A percentile compares a stretch with the other conserved stretches of the same genome.
These are phyloP conservation scores for Chondrilla cf. caribensis DNA, from an alignment of 37 sponge, comb jelly and placozoan genomes.

Conservation along the genomic window DNA sequence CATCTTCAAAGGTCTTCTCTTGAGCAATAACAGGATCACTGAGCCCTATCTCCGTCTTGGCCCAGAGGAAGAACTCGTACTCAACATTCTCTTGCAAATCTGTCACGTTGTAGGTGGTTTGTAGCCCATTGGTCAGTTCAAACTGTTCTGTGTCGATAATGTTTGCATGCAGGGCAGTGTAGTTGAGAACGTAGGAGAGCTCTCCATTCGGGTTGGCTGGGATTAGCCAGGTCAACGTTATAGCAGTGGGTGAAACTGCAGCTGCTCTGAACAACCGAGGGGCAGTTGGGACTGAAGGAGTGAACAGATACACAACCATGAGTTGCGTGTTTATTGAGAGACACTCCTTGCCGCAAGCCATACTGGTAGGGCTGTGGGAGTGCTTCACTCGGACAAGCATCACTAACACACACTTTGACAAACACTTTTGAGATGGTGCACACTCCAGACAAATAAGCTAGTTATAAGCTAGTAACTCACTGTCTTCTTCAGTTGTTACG, in stretches of 20 bases:
- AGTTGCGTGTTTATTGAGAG: too few species aligned
- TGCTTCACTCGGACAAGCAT: not conserved
- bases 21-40: not conserved
- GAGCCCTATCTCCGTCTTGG: not conserved
- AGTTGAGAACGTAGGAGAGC: not conserved
- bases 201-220: conserved; percentile 3
- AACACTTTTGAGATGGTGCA: too few species aligned
- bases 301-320: not conserved
- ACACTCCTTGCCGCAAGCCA: too few species aligned
- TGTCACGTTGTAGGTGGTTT: not conserved
- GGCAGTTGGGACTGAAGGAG: not conserved
- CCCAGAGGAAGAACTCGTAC: conserved; percentile 11
- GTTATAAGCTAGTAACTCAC: not conserved
- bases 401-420: not conserved
- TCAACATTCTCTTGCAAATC: conserved; percentile 14
- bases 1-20: not conserved
- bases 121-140: not conserved
- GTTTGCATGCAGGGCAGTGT: not conserved
- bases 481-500: not conserved
- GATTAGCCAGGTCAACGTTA: not conserved
- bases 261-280: not conserved
- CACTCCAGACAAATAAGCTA: too few species aligned
- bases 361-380: not conserved
- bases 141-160: not conserved
- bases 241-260: not conserved